These are phyloP conservation scores for Trimorus sp. DNA, from an alignment of 2,888 invertebrate species.

Conservation along the genomic window DNA sequence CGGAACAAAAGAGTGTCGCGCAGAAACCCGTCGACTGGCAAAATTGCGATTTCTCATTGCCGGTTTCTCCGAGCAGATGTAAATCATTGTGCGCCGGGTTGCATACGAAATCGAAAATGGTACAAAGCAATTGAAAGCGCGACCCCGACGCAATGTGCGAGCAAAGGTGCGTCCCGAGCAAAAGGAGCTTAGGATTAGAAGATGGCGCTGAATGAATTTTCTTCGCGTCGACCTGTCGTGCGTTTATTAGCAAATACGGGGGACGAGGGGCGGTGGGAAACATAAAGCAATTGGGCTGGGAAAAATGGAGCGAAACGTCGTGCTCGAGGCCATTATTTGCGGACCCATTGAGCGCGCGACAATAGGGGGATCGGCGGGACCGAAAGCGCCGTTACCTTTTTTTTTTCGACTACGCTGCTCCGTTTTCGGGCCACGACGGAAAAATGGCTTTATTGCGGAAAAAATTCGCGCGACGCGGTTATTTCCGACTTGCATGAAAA, in stretches of 20 bases:
- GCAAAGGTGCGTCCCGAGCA: conserved; percentile 20
- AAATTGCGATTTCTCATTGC: no score
- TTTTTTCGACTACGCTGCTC: conserved; percentile 37
- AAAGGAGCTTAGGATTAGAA: conserved; percentile 33
- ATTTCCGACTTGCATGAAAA: no score
- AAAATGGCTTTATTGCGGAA: conserved; percentile 27
- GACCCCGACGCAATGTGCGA: neutral
- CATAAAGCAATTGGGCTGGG: conserved; percentile 34
- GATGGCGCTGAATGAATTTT: conserved; percentile 32
- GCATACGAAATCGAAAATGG: no score
- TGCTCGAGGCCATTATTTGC: conserved; percentile 42
- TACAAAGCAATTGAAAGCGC: neutral
- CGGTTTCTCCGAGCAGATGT: no score
- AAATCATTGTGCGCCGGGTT: neutral
- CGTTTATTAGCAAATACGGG: conserved; percentile 42
- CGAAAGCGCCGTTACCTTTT: conserved; percentile 34
- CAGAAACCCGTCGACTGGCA: no score
- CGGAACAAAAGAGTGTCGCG: no score
- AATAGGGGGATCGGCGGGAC: conserved; percentile 22
- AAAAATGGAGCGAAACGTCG: conserved; percentile 39
- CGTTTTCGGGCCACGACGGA: conserved; percentile 13
- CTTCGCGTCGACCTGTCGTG: conserved; percentile 47
- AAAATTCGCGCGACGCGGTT: neutral
- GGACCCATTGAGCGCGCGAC: conserved; percentile 36
- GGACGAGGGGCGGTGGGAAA: conserved; percentile 36